phyloP scores from a whole-genome alignment of 92 coral and sea anemone genomes.

The Chrysogorgia sp. region DNA sequence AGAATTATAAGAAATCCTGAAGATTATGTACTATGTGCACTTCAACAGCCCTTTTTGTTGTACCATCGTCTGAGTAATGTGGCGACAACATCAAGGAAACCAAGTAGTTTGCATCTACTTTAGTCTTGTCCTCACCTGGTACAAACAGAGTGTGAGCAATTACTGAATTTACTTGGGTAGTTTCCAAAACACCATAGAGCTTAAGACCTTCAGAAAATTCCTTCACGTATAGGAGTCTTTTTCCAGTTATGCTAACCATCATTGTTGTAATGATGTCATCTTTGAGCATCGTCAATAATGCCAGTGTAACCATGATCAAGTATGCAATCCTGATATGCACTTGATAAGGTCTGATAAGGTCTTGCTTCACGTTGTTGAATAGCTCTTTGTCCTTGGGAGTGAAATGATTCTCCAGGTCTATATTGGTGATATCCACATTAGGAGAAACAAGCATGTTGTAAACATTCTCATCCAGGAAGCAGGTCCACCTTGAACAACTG shows the following conservation, averaged over 20 bases:
- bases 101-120: conserved; percentile 75
- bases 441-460: conserved; percentile 56
- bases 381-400: conserved; percentile 60
- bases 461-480: conserved; percentile 58
- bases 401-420: conserved; percentile 60
- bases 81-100: conserved; percentile 60
- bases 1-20: conserved; percentile 65
- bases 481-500: conserved; percentile 71
- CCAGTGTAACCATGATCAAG: conserved; percentile 70
- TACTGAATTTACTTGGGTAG: conserved; percentile 50
- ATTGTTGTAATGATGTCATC: conserved; percentile 69
- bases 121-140: not conserved
- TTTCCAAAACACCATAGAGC: conserved; percentile 56
- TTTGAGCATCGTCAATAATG: conserved; percentile 52
- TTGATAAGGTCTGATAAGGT: too few relatives aligned
- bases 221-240: conserved; percentile 58
- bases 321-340: conserved; percentile 48
- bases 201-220: conserved; percentile 64
- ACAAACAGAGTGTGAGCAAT: conserved; percentile 57
- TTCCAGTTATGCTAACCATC: conserved; percentile 67
- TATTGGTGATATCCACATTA: conserved; percentile 49
- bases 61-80: conserved; percentile 50
- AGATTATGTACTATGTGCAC: conserved; percentile 58
- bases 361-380: conserved; percentile 55
- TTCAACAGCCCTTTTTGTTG: conserved; percentile 48